Base-by-base conservation (phyloP, 2,888 invertebrate species). In the Drosophila paucipuncta region DNA sequence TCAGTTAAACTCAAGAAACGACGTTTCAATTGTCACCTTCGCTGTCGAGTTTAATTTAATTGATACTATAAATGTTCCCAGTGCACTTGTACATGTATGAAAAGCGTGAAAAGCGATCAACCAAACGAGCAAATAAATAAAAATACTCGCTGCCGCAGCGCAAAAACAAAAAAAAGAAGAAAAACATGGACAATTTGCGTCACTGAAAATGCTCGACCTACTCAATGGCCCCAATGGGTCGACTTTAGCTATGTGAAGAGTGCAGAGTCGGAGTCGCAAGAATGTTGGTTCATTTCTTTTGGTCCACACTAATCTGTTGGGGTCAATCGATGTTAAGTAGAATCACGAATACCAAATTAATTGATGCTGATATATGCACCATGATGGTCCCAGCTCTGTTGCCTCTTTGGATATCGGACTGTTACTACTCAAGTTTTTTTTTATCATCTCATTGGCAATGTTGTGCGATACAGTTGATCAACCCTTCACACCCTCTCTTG, bases 261-360 rank as follows among this genome's bases (percentile, higher is more conserved):
- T 35, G 25, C 18, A 43, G 53, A 67, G 58, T 25, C 43, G 47
- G 52, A 37, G 47, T 59, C 1, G 6, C n/a, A 78, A 79, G 79
- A 80, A 80, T 80, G 82, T 66, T 58, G 64, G 41, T 55, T 41
- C 37, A 74, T 71, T 77, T 80, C 83, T 73, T 82, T 63, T 64
- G 66, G 74, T 80, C 79, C 87, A 92, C 87, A 92, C 92, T 93
- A 93, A 93, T 93, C 93, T 93, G 93, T 91, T 89, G 89, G 86
- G 94, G 94, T 94, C 94, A 94, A 94, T 93, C 94, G 93, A 94
- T 93, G 94, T 94, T 94, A 94, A 94, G 93, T 94, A 93, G 93
- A 94, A 94, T 93, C 94, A 94, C 94, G 94, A 93, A 94, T 93
- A 93, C 92, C 92, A 92, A 93, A 92, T 91, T 92, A 93, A 92